phyloP scores from a whole-genome alignment of 2,797 vertebrate genomes.

The Discoglossus pictus region DNA sequence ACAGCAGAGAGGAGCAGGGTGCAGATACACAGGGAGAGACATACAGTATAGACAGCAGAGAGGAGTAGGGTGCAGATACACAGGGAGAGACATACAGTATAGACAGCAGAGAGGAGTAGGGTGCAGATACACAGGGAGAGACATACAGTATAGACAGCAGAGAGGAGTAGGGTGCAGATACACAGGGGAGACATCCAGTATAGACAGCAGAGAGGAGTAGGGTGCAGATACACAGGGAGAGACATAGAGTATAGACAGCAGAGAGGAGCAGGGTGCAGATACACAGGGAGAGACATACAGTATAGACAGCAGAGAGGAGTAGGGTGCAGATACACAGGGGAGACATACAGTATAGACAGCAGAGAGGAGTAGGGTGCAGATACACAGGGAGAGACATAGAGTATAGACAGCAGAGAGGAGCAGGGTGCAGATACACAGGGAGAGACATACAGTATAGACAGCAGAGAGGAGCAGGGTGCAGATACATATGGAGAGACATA shows the following conservation, averaged over 20 bases:
- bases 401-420: neutral
- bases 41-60: too few relatives aligned
- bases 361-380: neutral
- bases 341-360: too few relatives aligned
- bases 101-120: neutral
- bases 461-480: neutral
- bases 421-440: neutral
- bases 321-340: neutral
- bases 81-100: constrained; percentile 1
- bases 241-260: too few relatives aligned
- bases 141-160: too few relatives aligned
- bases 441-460: too few relatives aligned
- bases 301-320: neutral
- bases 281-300: constrained; percentile 2
- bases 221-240: neutral
- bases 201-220: neutral
- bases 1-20: neutral
- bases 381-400: constrained; percentile 4
- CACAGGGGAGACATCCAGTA: too few relatives aligned
- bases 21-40: neutral
- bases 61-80: neutral
- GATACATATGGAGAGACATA: constrained; percentile 1
- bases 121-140: neutral
- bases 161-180: neutral
- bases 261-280: neutral